Evolutionary conservation across 1,140 invertebrate species (phyloP), one percentile per base, ranked within the genome.

Genomic region (Achatina immaculata): DNA sequence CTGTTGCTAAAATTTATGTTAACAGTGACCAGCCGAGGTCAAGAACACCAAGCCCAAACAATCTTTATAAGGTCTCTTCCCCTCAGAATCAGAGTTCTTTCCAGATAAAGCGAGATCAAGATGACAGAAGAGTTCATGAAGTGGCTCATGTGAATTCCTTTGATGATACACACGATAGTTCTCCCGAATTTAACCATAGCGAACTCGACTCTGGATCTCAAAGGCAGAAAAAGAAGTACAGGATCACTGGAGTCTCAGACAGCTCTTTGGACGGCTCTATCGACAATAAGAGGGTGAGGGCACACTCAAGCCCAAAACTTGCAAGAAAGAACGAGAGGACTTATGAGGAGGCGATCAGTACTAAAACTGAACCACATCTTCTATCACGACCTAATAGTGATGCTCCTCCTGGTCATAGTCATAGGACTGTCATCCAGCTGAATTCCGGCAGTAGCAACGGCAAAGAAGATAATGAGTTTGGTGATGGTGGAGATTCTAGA

Each of bases 401-500:
- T 24, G n/a, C n/a, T n/a, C 21, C 66, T 31, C 0, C 48, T 6
- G 1, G n/a, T 14, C 48, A 72, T 21, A 48, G 28, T 6, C 78
- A 80, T 45, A 48, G 36, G 45, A 45, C 78, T 1, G 68, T 80
- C 62, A 72, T 80, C 2, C 78, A 80, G n/a, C 45, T 80, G 28
- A 68, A 80, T 6, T 19, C 72, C 9, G 66, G 40, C 43, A 28
- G 36, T 7, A 55, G 72, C 36, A 40, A 58, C 19, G 55, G 6
- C 36, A 68, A 11, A 28, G 62, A 78, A 19, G 48, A 66, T 1
- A n/a, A n/a, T n/a, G 34, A 34, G n/a, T n/a, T 24, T 0, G 76
- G 28, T 3, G 55, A 76, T 24, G 16, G 36, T 38, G 4, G 9
- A 7, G 40, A 48, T 38, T 45, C 76, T 36, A 1, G 76, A 16